Conservation (phyloP, 2,113 vertebrate genomes). For the Anolis carolinensis region DNA sequence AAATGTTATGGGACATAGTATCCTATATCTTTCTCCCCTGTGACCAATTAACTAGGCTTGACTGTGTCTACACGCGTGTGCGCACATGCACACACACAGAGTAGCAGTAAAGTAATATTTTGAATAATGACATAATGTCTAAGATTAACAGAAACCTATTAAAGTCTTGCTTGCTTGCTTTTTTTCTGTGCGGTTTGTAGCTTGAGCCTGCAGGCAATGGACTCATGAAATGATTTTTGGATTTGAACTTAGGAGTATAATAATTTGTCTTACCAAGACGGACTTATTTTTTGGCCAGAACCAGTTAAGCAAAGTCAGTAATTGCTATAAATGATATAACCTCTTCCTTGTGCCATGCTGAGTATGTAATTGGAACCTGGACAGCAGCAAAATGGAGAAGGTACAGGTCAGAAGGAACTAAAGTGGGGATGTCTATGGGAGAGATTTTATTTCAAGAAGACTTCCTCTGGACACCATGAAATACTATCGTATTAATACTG, state of each 20-base stretch:
- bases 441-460: not conserved
- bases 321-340: constrained; percentile 11
- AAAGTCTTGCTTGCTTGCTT: constrained; percentile 38
- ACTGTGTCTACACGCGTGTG: not conserved
- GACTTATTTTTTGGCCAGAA: not conserved
- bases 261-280: constrained; percentile 24
- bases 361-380: not conserved
- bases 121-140: constrained; percentile 63
- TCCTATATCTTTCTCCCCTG: constrained; percentile 50
- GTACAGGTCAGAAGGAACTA: constrained; percentile 25
- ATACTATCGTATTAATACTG: not conserved
- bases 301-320: not conserved
- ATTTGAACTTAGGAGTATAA: constrained; percentile 26
- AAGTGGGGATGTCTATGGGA: constrained; percentile 20
- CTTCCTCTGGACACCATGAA: constrained; percentile 4
- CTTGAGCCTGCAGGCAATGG: constrained; percentile 49
- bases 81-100: constrained; percentile 19
- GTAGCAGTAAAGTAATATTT: constrained; percentile 40
- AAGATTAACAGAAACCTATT: constrained; percentile 56
- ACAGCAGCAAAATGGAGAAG: not conserved
- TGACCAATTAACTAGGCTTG: constrained; percentile 56
- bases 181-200: constrained; percentile 35
- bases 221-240: constrained; percentile 51
- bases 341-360: not conserved
- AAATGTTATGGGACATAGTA: constrained; percentile 17